Percentiles rank a stretch among this genome's conserved stretches.
Conservation (phyloP, 1,140 invertebrate species). For the Bombus waltoni region DNA sequence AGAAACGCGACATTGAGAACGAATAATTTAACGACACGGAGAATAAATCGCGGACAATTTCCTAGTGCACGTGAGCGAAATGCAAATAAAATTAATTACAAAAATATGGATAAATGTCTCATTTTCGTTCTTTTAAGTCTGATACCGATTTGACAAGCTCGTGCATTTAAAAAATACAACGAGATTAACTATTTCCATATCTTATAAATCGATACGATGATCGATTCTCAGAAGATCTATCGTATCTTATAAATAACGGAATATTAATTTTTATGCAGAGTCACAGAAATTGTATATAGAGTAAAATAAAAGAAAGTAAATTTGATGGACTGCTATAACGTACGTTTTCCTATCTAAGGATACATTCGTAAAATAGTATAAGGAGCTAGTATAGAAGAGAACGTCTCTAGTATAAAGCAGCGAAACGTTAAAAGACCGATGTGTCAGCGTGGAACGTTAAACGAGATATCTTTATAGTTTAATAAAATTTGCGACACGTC, state of each 20-base stretch:
- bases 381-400: not conserved
- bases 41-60: not conserved
- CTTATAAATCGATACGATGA: no score
- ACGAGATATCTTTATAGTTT: slow-evolving; percentile 1
- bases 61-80: not conserved
- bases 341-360: no score
- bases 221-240: no score
- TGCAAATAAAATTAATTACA: not conserved
- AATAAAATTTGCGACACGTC: slow-evolving; percentile 17
- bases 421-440: slow-evolving; percentile 1
- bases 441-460: not conserved
- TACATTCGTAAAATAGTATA: not conserved
- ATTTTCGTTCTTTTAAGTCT: not conserved
- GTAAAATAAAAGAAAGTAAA: no score
- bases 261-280: no score
- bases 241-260: no score
- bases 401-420: not conserved
- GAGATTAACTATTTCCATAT: no score
- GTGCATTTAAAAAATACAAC: no score
- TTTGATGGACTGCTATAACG: no score
- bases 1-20: not conserved
- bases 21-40: not conserved
- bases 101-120: not conserved
- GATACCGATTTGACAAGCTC: not conserved
- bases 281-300: no score